Conservation (phyloP, 2,888 invertebrate genomes). For the Melanostoma scalare region DNA sequence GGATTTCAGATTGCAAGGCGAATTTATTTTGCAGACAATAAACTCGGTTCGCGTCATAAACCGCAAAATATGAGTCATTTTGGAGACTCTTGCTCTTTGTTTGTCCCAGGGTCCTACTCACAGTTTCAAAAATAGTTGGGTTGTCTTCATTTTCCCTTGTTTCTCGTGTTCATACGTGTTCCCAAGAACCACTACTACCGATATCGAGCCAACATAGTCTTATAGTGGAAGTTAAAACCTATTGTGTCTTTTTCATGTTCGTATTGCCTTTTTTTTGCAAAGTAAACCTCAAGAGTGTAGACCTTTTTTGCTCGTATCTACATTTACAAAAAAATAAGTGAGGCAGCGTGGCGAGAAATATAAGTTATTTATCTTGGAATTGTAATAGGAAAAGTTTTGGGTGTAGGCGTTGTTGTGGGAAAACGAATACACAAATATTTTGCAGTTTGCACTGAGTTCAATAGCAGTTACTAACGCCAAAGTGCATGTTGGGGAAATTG, state of each 20-base stretch:
- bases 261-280: conserved; percentile 7
- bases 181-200: conserved; percentile 22
- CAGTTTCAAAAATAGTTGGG: conserved; percentile 5
- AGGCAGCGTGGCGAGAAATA: conserved; percentile 3
- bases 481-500: neutral
- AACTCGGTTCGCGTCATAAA: conserved; percentile 10
- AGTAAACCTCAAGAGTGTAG: conserved; percentile 14
- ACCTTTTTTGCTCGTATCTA: neutral
- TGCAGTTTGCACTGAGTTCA: neutral
- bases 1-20: conserved; percentile 16
- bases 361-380: conserved; percentile 26
- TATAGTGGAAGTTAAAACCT: conserved; percentile 13
- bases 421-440: neutral
- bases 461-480: neutral
- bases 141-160: conserved; percentile 17
- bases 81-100: conserved; percentile 41
- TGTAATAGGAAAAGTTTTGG: conserved; percentile 19
- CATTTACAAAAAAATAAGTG: neutral
- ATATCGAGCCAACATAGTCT: neutral
- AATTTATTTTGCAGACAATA: conserved; percentile 11
- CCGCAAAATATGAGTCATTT: conserved; percentile 54
- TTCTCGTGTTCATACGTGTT: conserved; percentile 45
- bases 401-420: conserved; percentile 32
- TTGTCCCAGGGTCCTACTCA: conserved; percentile 19
- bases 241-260: neutral